phyloP scores from a whole-genome alignment of 2,113 vertebrate species.

The Sturnira hondurensis region DNA sequence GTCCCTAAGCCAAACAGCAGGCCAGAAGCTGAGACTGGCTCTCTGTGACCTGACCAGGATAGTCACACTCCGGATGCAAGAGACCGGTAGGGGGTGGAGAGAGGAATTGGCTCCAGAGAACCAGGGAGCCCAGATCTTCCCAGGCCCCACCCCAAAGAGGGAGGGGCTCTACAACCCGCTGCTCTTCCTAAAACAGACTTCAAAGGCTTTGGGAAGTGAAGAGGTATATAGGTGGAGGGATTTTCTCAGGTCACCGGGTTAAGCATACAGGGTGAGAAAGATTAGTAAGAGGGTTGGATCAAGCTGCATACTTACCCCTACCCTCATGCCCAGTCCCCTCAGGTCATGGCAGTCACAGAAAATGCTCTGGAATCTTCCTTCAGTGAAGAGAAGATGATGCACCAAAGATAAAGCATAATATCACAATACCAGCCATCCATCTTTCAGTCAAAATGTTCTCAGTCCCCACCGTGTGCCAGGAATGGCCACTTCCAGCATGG shows the following conservation, averaged over 20 bases:
- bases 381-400: not conserved
- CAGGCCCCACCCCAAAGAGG: fast-evolving
- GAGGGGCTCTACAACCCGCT: not conserved
- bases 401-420: not conserved
- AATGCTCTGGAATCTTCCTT: not conserved
- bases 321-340: not conserved
- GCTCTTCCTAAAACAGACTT: not conserved
- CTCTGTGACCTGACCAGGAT: not conserved
- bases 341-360: not conserved
- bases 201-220: not conserved
- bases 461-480: not conserved
- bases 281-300: not conserved
- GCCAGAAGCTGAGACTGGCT: not conserved
- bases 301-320: not conserved
- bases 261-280: not conserved
- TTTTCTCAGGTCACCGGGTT: not conserved
- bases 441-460: not conserved
- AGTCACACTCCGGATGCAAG: not conserved
- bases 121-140: not conserved
- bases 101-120: not conserved
- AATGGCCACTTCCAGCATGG: not conserved
- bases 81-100: not conserved
- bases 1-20: not conserved
- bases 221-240: no score
- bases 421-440: not conserved